These are phyloP conservation scores for Lasioglossum pauxillum DNA, from an alignment of 2,888 invertebrate genomes.

Conservation along the genomic window DNA sequence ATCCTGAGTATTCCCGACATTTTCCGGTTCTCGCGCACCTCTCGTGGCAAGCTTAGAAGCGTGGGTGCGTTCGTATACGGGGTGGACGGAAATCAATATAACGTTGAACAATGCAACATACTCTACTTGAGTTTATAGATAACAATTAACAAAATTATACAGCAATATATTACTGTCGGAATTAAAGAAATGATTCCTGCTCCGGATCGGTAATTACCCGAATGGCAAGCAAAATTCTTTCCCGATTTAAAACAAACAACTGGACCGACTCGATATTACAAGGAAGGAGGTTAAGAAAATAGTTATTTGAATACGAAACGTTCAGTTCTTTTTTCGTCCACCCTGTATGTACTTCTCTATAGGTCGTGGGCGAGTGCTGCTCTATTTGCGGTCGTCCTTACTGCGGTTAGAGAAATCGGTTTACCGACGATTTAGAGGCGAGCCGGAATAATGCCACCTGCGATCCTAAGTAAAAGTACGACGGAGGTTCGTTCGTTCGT, in stretches of 20 bases:
- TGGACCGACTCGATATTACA: background rate
- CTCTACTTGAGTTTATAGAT: too few relatives aligned
- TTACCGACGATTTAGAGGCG: slow-evolving; percentile 45
- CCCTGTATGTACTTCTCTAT: background rate
- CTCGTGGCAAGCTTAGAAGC: slow-evolving; percentile 29
- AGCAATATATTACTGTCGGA: background rate
- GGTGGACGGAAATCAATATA: background rate
- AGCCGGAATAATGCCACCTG: slow-evolving; percentile 31
- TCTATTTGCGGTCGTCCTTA: slow-evolving; percentile 56
- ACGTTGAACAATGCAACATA: too few relatives aligned
- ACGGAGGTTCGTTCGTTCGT: slow-evolving; percentile 26
- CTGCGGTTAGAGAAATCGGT: slow-evolving; percentile 56
- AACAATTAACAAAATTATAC: background rate
- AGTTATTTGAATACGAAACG: background rate
- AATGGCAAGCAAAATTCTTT: background rate
- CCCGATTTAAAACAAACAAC: background rate
- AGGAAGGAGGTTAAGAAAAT: background rate
- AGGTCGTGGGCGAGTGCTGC: background rate
- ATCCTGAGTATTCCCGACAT: background rate
- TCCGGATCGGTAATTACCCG: background rate
- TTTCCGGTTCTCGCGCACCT: background rate
- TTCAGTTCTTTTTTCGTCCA: background rate
- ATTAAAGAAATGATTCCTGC: background rate
- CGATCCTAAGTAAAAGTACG: slow-evolving; percentile 52
- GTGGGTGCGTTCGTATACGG: background rate